Base-by-base conservation (phyloP, 2,888 invertebrate genomes). In the Mimas tiliae region DNA sequence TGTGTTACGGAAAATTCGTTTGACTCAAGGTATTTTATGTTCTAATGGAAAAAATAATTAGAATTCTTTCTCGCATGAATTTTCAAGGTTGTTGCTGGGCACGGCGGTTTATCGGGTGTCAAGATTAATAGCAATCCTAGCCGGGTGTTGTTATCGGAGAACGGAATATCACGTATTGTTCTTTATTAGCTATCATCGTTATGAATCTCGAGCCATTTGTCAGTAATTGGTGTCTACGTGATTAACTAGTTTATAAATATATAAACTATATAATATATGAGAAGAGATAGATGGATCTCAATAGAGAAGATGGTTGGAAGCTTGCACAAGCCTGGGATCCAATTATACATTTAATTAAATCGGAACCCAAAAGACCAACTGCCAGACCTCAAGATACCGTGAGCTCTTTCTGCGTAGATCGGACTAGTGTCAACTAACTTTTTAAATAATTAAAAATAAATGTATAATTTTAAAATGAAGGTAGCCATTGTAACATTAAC, bases 71-170 rank as follows among this genome's bases (percentile, higher is more conserved):
- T 16, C 19, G 14, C 8, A 38, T 2, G 55, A 9, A 19, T 38
- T 9, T 6, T 8, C 6, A 9, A 38, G 38, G 19, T 58, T 38
- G 38, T 38, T 34, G 14, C 16, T 42, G 58, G 6, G 58, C 38
- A 12, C 19, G 42, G 19, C n/a, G 12, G 33, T 58, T 19, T 58
- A 58, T 58, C 58, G 42, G 19, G 58, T 42, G 58, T 58, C 19
- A 42, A 42, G 58, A 42, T 58, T 19, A 42, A 58, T 53, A 19
- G 19, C 19, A 11, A 6, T 52, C 27, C 14, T 58, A 19, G 42
- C 19, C 6, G 19, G 42, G 58, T 19, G 58, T 16, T 53, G 33
- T 58, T 52, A 52, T 52, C 19, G 55, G 19, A 58, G 42, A 58
- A 11, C 12, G 12, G 19, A 21, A 58, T 42, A 42, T 58, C 42